Percentiles rank a stretch among this genome's conserved stretches.
Conservation (phyloP, 1,140 invertebrate genomes). For the Aphis gossypii region DNA sequence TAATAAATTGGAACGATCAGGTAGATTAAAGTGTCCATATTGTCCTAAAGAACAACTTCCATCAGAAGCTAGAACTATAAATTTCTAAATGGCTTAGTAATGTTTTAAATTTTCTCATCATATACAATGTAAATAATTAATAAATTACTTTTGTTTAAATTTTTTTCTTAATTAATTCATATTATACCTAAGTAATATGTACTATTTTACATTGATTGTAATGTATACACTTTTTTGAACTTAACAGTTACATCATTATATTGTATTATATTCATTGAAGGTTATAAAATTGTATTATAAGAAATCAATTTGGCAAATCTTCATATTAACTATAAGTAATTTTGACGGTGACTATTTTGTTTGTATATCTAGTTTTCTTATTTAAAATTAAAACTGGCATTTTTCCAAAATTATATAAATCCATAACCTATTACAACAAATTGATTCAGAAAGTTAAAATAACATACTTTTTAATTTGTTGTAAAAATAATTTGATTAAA, state of each 20-base stretch:
- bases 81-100: conserved; percentile 73
- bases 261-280: neutral
- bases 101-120: neutral
- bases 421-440: neutral
- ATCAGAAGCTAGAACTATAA: conserved; percentile 88
- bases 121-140: conserved; percentile 27
- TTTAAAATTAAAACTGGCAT: conserved; percentile 6
- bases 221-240: neutral
- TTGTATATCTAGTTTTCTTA: neutral
- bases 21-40: conserved; percentile 96
- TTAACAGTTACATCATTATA: neutral
- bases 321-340: neutral
- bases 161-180: neutral
- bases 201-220: neutral
- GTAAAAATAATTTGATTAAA: neutral
- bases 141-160: neutral
- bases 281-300: neutral
- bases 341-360: too few species aligned
- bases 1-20: conserved; percentile 90
- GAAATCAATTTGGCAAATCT: neutral
- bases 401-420: neutral
- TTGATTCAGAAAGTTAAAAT: neutral
- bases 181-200: neutral
- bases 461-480: neutral
- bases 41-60: conserved; percentile 96